These are phyloP conservation scores for Epinephelus cyanopodus DNA, from an alignment of 2,113 vertebrate genomes.

Conservation along the genomic window DNA sequence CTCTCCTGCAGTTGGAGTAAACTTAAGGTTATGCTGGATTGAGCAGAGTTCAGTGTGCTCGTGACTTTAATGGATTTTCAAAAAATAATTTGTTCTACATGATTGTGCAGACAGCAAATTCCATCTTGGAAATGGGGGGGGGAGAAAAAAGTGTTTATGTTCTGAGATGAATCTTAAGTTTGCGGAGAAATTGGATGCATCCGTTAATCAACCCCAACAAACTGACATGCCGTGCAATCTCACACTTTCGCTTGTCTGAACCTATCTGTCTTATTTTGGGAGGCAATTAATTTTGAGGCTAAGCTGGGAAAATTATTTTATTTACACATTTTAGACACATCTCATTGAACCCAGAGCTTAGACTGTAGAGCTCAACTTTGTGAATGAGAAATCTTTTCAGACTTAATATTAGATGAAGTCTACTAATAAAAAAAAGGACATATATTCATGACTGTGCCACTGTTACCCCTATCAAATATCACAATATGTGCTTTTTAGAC, in stretches of 20 bases:
- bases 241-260: constrained; percentile 50
- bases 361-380: constrained; percentile 19
- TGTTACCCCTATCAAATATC: neutral
- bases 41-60: constrained; percentile 63
- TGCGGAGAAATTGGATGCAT: constrained; percentile 47
- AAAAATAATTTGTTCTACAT: constrained; percentile 61
- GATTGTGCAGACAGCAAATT: constrained; percentile 43
- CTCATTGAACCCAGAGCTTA: constrained; percentile 9
- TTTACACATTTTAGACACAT: constrained; percentile 42
- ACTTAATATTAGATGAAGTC: neutral
- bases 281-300: constrained; percentile 48
- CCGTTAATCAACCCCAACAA: constrained; percentile 42
- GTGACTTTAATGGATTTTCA: constrained; percentile 64
- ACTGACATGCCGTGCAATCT: constrained; percentile 34
- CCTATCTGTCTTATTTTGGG: constrained; percentile 43
- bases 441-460: neutral
- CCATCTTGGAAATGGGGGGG: constrained; percentile 29
- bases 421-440: neutral
- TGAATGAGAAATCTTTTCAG: constrained; percentile 9
- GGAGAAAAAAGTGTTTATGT: constrained; percentile 22
- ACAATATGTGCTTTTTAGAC: constrained; percentile 9
- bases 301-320: constrained; percentile 53
- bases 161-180: constrained; percentile 47
- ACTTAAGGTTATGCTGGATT: constrained; percentile 61
- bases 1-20: constrained; percentile 67